These are phyloP conservation scores for Cercopithecus diana DNA, from an alignment of 2,797 vertebrate species.

Conservation along the genomic window DNA sequence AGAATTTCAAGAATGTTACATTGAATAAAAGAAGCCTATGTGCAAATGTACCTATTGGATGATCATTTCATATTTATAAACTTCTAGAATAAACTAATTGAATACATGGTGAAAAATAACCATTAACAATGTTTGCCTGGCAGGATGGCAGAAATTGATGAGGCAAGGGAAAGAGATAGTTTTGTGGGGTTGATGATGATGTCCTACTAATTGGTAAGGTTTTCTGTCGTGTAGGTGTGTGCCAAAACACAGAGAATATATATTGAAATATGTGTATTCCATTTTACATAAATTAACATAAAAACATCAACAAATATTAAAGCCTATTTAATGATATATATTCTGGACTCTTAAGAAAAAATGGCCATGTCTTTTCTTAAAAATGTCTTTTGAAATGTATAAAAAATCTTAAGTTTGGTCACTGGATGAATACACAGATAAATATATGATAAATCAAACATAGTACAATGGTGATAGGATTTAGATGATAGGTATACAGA, in stretches of 20 bases:
- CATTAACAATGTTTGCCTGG: not conserved
- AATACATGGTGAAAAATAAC: not conserved
- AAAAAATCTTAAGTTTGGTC: not conserved
- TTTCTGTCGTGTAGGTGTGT: not conserved
- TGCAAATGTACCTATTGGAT: not conserved
- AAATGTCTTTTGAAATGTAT: not conserved
- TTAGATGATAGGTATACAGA: not conserved
- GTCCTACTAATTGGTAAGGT: not conserved
- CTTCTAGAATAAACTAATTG: not conserved
- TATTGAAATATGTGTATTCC: not conserved
- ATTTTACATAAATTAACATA: not conserved
- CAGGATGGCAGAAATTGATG: not conserved
- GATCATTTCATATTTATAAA: not conserved
- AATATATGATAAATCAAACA: not conserved
- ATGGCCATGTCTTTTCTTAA: not conserved
- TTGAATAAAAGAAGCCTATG: not conserved
- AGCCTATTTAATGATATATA: not conserved
- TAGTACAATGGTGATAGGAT: not conserved
- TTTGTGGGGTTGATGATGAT: not conserved
- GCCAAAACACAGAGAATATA: not conserved
- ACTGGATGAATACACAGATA: not conserved
- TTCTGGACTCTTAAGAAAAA: not conserved
- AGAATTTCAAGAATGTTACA: not conserved
- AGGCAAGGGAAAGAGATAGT: not conserved
- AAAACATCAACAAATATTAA: not conserved